Evolutionary conservation across 2,888 invertebrate species (phyloP), one percentile per base, ranked within the genome.

Genomic region (Agonopterix arenella): DNA sequence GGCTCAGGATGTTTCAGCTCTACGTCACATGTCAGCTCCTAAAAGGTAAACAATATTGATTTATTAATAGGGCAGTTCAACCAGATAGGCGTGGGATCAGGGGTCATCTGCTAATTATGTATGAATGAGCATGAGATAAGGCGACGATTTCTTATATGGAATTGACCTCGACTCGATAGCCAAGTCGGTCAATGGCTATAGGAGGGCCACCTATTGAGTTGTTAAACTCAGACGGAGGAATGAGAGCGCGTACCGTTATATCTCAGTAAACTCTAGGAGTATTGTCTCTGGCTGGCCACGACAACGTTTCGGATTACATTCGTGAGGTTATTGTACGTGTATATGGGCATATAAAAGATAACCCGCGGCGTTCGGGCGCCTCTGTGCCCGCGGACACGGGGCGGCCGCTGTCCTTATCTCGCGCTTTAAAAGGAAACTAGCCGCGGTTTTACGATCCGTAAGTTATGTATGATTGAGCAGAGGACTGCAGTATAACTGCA

Each of bases 1-100:
- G 91, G 91, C 60, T 94, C 94, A 63, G 95, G 94, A 65, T 96
- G 94, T 63, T 96, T 94, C 52, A 96, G 93, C 65, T 96, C 95
- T 28, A 96, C 96, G 73, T 96, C 96, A 80, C 96, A 96, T 59
- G 96, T 95, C 84, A 96, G 93, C 90, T 96, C 96, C 96, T 96
- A 74, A 51, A 80, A 52, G 55, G 51, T 45, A 47, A 55, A 55
- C 56, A 36, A 59, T 55, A 52, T 51, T 55, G 46, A 38, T 41
- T 9, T 44, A 53, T 42, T 53, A 38, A 49, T 28, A 11, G 37
- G 1, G 38, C 11, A 38, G 11, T 38, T 11, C 38, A 10, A 46
- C 46, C 13, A n/a, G 46, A 46, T 48, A 40, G 40, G 42, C 52
- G 49, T 52, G 49, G 45, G 49, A 52, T 55, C 46, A 46, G 38